Base-by-base conservation (phyloP, 1,140 invertebrate species). In the Caenorhabditis briggsae region DNA sequence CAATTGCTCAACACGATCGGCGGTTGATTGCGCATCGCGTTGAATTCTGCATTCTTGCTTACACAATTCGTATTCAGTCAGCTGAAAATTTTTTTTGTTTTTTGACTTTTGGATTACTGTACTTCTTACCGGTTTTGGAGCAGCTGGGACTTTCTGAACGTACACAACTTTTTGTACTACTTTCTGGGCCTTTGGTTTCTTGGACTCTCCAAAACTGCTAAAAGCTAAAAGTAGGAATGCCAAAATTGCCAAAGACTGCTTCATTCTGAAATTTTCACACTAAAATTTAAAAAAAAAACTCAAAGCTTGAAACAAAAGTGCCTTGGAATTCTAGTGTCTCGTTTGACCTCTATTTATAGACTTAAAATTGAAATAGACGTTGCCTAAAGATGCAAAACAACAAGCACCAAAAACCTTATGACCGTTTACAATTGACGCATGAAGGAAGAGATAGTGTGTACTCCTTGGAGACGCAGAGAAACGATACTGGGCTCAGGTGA, bases 381-480 rank as follows among this genome's bases (percentile, higher is more conserved):
- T 70, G 64, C 6, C 64, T 48, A 46, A 46, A 70, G 18, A 70
- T 16, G 64, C 43, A 78, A 53, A 78, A 78, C 70, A 78, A 78
- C 70, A 78, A 78, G 70, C 70, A 78, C n/a, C 70, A 78, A 78
- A 78, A 78, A 78, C 46, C 70, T 20, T 78, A 78, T 78, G 70
- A 78, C 46, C 70, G 70, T 78, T 33, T 46, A 78, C 43, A 23
- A 50, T 43, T 78, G 70, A 78, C 70, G 46, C 14, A 33, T 33
- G 53, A 78, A 78, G 20, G 46, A 23, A 50, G 3, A 78, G 46
- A 53, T 5, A 78, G n/a, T 78, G n/a, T 78, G 46, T 78, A 46
- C 43, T 78, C 70, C 8, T 46, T 23, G 14, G 46, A 78, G 46
- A 50, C 70, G 43, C 70, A 78, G 70, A 53, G 9, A 61, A 25